phyloP scores from a whole-genome alignment of 2,113 vertebrate species.

The Cavia aperea region DNA sequence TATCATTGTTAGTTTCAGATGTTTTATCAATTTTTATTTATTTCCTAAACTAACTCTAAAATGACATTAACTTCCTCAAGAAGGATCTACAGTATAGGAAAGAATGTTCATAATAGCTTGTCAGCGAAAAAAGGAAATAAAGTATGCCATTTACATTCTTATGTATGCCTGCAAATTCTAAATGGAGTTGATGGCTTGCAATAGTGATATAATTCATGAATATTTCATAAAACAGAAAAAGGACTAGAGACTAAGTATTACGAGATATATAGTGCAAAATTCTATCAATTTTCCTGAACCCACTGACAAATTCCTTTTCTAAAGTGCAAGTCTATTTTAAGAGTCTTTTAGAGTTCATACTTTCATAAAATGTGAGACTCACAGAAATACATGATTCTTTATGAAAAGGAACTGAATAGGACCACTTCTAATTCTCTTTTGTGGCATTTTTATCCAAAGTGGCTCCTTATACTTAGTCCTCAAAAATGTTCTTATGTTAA shows the following conservation, averaged over 20 bases:
- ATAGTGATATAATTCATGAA: slow-evolving; percentile 47
- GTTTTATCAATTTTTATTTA: slow-evolving; percentile 59
- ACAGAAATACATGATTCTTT: slow-evolving; percentile 45
- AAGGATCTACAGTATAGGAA: slow-evolving; percentile 53
- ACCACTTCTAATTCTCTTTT: slow-evolving; percentile 22
- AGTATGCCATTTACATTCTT: slow-evolving; percentile 66
- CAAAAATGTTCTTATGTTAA: slow-evolving; percentile 41
- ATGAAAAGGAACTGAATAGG: slow-evolving; percentile 52
- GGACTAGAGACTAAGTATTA: slow-evolving; percentile 6
- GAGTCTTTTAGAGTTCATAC: slow-evolving; percentile 41
- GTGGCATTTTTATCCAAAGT: slow-evolving; percentile 34
- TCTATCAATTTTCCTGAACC: slow-evolving; percentile 51
- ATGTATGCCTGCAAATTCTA: slow-evolving; percentile 55
- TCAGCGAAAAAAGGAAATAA: slow-evolving; percentile 64
- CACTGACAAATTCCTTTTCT: slow-evolving; percentile 54
- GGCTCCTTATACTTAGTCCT: slow-evolving; percentile 8
- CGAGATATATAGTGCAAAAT: slow-evolving; percentile 2
- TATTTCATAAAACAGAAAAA: slow-evolving; percentile 8
- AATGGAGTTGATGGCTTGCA: slow-evolving; percentile 49
- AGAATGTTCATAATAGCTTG: slow-evolving; percentile 67
- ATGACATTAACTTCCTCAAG: slow-evolving; percentile 63
- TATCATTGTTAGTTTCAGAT: slow-evolving; percentile 46
- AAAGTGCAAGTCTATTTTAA: slow-evolving; percentile 58
- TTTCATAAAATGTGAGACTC: slow-evolving; percentile 47
- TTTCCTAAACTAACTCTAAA: slow-evolving; percentile 63